Evolutionary conservation across 1,140 invertebrate species (phyloP), one percentile per base, ranked within the genome.

Genomic region (Drosophila mauritiana): DNA sequence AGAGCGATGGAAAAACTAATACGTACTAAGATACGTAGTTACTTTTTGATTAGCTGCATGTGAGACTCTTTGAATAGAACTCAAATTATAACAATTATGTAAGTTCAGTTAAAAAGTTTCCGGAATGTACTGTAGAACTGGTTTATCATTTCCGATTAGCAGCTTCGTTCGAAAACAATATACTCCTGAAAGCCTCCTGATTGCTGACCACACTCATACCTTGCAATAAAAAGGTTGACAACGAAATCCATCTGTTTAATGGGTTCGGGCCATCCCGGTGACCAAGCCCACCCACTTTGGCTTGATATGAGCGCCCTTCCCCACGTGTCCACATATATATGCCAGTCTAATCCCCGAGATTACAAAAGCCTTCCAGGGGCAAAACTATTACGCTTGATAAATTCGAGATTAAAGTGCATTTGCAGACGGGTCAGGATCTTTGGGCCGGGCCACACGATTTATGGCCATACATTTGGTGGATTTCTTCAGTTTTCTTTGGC

Each of bases 351-450:
- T 84, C 85, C 80, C 40, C 22, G 42, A 80, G 84, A 89, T 89
- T 90, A 89, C 84, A 90, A 84, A 78, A 84, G 77, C 54, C 51
- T 73, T 45, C 56, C 59, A 48, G 65, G 77, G 59, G 53, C 74
- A 57, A 79, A 69, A 80, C 84, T 89, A 88, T 89, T 88, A 89
- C 84, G 80, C 80, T 88, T 90, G 88, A 91, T 90, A 90, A 90
- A 90, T 90, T 88, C 70, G 77, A 90, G 88, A 86, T 90, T 90
- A 90, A 90, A 90, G 82, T 90, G 86, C 86, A 90, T 86, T 90
- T 90, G 84, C 84, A 84, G 84, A 75, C 78, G 67, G 78, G 80
- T 76, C 48, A 37, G 55, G 51, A 55, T 55, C 55, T 61, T 45
- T 57, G 49, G 45, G 55, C 65, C 34, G 46, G 62, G 72, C 61